Percentiles rank a stretch among this genome's conserved stretches.
These are phyloP conservation scores for Parapristionchus giblindavisi DNA, from an alignment of 2,888 invertebrate genomes.

Conservation along the genomic window DNA sequence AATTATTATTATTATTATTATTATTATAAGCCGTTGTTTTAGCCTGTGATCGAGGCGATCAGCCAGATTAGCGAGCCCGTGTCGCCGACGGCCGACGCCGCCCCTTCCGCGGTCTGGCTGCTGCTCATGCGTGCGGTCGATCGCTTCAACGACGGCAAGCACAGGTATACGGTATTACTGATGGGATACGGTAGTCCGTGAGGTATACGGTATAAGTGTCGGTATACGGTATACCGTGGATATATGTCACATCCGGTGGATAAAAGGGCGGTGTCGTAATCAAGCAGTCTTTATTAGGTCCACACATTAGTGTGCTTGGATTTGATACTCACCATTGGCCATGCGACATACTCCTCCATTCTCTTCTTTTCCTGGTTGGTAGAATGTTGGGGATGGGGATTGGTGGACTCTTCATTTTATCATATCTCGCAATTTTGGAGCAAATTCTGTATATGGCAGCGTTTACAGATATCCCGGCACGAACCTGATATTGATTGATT, in stretches of 20 bases:
- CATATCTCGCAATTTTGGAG: not conserved
- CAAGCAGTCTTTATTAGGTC: too few relatives aligned
- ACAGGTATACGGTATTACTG: constrained; percentile 67
- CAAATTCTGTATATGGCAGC: not conserved
- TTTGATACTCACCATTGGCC: too few relatives aligned
- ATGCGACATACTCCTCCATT: not conserved
- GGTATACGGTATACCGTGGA: too few relatives aligned
- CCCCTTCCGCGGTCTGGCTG: constrained; percentile 76
- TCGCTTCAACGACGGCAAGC: constrained; percentile 86
- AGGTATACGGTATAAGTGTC: not conserved
- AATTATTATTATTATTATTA: too few relatives aligned
- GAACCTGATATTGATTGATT: not conserved
- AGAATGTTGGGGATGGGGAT: too few relatives aligned
- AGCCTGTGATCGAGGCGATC: not conserved
- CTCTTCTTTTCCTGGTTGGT: not conserved
- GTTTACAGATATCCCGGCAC: not conserved
- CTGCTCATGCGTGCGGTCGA: constrained; percentile 89
- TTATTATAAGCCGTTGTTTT: too few relatives aligned
- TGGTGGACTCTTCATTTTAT: not conserved
- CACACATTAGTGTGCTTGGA: not conserved
- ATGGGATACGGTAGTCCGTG: not conserved
- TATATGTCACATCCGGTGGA: too few relatives aligned
- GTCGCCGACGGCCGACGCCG: constrained; percentile 28
- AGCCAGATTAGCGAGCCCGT: too few relatives aligned
- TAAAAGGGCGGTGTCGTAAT: too few relatives aligned